Percentiles rank a stretch among this genome's conserved stretches.
Conservation (phyloP, 2,888 invertebrate genomes). For the Heliothis peltigera region DNA sequence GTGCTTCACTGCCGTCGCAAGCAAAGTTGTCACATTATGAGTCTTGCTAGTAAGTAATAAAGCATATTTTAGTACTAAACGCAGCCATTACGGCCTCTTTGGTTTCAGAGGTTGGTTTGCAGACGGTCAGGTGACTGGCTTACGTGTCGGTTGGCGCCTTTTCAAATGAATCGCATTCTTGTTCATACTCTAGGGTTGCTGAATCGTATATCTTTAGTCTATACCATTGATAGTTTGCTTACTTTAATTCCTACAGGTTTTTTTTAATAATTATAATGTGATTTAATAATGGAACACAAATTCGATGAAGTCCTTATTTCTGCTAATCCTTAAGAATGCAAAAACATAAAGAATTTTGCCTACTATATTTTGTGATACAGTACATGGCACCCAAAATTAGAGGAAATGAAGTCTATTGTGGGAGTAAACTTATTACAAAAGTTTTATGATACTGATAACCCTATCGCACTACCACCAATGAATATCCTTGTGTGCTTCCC, state of each 20-base stretch:
- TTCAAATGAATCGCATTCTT: slow-evolving; percentile 84
- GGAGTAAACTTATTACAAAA: slow-evolving; percentile 22
- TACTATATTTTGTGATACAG: background rate
- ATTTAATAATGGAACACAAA: background rate
- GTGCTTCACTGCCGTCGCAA: slow-evolving; percentile 12
- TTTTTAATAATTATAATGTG: background rate
- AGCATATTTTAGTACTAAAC: slow-evolving; percentile 19
- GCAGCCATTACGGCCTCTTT: slow-evolving; percentile 44
- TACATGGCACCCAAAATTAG: background rate
- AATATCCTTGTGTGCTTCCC: slow-evolving; percentile 69
- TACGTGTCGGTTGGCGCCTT: slow-evolving; percentile 79
- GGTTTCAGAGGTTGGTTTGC: slow-evolving; percentile 56
- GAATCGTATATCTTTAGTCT: slow-evolving; percentile 1
- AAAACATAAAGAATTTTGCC: background rate
- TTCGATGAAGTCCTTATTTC: background rate
- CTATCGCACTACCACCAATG: slow-evolving; percentile 64
- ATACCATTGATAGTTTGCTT: too few relatives aligned
- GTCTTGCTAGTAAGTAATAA: slow-evolving; percentile 15
- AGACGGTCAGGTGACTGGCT: slow-evolving; percentile 82
- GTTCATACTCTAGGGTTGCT: slow-evolving; percentile 58
- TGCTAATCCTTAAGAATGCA: background rate
- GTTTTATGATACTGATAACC: slow-evolving; percentile 48
- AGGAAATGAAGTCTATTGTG: slow-evolving; percentile 17
- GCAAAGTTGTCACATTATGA: slow-evolving; percentile 16
- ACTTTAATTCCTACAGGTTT: background rate